phyloP scores from a whole-genome alignment of 2,888 invertebrate genomes.

The Yponomeuta plumbellus region DNA sequence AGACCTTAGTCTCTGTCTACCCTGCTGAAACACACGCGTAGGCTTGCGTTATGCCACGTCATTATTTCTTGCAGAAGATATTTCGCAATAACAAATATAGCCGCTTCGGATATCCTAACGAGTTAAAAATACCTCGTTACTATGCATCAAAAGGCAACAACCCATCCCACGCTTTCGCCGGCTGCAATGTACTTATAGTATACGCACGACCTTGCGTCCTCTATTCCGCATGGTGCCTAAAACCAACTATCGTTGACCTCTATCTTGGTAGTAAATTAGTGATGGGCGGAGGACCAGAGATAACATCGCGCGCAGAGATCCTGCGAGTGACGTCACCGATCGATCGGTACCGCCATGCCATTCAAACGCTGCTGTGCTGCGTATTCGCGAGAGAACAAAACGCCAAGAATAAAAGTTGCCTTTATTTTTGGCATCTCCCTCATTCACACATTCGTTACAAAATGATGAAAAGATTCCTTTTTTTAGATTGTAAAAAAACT shows the following conservation, averaged over 20 bases:
- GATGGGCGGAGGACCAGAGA: neutral
- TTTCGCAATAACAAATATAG: too few relatives aligned
- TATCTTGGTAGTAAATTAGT: neutral
- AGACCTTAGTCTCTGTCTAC: too few relatives aligned
- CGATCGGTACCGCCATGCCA: neutral
- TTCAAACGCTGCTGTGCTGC: neutral
- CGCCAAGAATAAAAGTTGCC: too few relatives aligned
- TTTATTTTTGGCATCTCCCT: too few relatives aligned
- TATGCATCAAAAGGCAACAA: neutral
- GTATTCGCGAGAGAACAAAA: neutral
- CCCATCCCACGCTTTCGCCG: neutral
- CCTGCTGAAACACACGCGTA: too few relatives aligned
- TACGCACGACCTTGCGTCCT: neutral
- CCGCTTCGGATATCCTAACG: too few relatives aligned
- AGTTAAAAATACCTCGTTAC: neutral
- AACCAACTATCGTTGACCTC: neutral
- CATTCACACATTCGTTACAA: too few relatives aligned
- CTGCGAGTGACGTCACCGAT: neutral
- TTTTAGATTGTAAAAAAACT: too few relatives aligned
- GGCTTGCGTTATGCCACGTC: too few relatives aligned
- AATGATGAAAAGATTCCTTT: too few relatives aligned
- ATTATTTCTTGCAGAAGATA: too few relatives aligned
- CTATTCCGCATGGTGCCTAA: neutral
- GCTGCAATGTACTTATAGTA: neutral
- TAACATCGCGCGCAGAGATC: neutral